Evolutionary conservation across 2,797 vertebrate genomes (phyloP).

Genomic region (Poeciliopsis infans): DNA sequence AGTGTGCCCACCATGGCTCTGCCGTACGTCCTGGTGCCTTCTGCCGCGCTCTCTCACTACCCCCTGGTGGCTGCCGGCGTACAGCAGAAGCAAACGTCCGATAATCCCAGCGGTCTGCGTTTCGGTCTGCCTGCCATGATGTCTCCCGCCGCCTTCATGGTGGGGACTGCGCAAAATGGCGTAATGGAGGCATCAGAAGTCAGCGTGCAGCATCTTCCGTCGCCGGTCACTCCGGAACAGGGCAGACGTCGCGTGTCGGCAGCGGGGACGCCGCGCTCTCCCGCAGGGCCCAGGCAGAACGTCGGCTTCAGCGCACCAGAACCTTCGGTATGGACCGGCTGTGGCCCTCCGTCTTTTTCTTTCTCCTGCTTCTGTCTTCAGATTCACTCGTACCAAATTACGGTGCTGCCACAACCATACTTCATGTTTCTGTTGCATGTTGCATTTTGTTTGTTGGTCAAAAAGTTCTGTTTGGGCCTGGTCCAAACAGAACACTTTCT

Average conservation of each 20-base stretch:
- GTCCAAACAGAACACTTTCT: not conserved
- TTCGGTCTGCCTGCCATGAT: conserved; percentile 79
- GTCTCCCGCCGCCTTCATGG: conserved; percentile 78
- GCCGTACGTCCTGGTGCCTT: conserved; percentile 88
- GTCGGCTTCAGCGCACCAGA: conserved; percentile 69
- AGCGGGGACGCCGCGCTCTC: conserved; percentile 68
- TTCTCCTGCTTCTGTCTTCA: not conserved
- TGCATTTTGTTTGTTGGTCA: not conserved
- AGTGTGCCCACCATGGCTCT: conserved; percentile 81
- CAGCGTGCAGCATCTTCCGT: conserved; percentile 19
- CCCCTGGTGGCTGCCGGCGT: conserved; percentile 74
- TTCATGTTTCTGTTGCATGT: not conserved
- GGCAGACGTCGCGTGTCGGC: conserved; percentile 30
- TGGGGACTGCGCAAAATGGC: conserved; percentile 73
- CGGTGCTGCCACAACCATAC: not conserved
- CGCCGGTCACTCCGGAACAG: conserved; percentile 74
- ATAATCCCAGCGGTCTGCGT: conserved; percentile 69
- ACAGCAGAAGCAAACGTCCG: conserved; percentile 58
- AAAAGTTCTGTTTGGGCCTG: not conserved
- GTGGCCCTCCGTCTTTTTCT: not conserved
- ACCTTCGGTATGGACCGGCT: conserved; percentile 67
- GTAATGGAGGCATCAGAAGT: conserved; percentile 58
- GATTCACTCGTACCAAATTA: not conserved
- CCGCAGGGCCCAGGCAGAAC: conserved; percentile 60
- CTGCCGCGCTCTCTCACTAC: conserved; percentile 81